These are phyloP conservation scores for Drosophila ananassae DNA, from an alignment of 1,140 invertebrate species.

Conservation along the genomic window DNA sequence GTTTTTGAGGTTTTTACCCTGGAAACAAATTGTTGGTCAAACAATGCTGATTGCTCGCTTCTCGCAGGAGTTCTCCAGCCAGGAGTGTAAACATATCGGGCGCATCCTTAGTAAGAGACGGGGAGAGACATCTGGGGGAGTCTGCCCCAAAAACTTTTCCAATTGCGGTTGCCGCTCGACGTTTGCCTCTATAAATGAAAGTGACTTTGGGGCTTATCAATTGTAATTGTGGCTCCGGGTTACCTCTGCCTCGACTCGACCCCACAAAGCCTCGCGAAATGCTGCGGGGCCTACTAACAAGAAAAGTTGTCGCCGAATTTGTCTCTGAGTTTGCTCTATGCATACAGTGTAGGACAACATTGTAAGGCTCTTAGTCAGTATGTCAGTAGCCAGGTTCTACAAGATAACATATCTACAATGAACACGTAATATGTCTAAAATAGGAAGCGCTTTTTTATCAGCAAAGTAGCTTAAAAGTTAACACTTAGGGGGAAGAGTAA, in stretches of 20 bases:
- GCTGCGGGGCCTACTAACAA: conserved; percentile 70
- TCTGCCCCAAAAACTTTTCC: conserved; percentile 63
- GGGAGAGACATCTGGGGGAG: background rate
- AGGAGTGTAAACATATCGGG: conserved; percentile 7
- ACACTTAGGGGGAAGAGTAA: background rate
- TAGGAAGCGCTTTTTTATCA: background rate
- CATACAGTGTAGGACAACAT: conserved; percentile 17
- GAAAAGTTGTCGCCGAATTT: conserved; percentile 55
- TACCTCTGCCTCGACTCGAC: conserved; percentile 14
- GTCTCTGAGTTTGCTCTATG: conserved; percentile 15
- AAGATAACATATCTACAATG: background rate
- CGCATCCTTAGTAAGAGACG: background rate
- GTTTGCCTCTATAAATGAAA: conserved; percentile 63
- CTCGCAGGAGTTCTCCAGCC: background rate
- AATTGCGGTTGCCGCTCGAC: conserved; percentile 45
- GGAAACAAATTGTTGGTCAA: conserved; percentile 45
- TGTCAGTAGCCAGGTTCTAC: background rate
- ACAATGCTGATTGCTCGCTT: conserved; percentile 47
- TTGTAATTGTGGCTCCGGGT: conserved; percentile 66
- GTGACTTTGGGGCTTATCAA: conserved; percentile 79
- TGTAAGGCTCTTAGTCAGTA: background rate
- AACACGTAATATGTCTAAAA: background rate
- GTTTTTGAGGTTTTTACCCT: conserved; percentile 9
- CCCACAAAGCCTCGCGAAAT: conserved; percentile 53
- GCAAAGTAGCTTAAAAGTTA: background rate